Evolutionary conservation across 1,140 invertebrate genomes (phyloP), one percentile per base, ranked within the genome.

Genomic region (Heliconius congener): DNA sequence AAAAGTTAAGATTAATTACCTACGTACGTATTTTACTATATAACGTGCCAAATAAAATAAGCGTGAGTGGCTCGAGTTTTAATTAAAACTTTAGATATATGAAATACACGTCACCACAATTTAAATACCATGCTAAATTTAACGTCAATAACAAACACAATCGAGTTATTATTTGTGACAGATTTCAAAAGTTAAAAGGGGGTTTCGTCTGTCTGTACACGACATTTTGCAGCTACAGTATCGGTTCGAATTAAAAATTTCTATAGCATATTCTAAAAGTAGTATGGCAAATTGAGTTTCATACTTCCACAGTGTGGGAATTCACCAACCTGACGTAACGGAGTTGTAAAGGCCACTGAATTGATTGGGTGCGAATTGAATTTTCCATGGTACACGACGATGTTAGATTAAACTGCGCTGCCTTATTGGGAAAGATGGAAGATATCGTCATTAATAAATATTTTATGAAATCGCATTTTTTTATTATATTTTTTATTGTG

Each of bases 181-280:
- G 46, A 30, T 34, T 81, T 78, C 57, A 77, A 39, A 88, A 87
- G 81, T 86, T 90, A 82, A 82, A 87, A 86, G 42, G 42, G 42
- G 16, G 80, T 85, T 81, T 80, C 85, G 86, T 87, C 83, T 92
- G 86, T 87, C 83, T 92, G 89, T 50, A 76, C 71, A 30, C 87
- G 88, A 90, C 88, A 79, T 88, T 84, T 87, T 76, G 34, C 79
- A 80, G 83, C 79, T 72, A 27, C 81, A 85, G 74, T 81, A 70
- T 72, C 79, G 80, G 78, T 84, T 82, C 73, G 83, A 87, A 88
- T 90, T 87, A 87, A 90, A 37, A 91, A 91, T 91, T 87, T 87
- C 84, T 85, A 83, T 79, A 82, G 78, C 80, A 77, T 77, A 75
- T 82, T 81, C 77, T 37, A 76, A 81, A 80, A 83, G 82, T 84